phyloP scores from a whole-genome alignment of 2,797 vertebrate species.

The Lacerta agilis region DNA sequence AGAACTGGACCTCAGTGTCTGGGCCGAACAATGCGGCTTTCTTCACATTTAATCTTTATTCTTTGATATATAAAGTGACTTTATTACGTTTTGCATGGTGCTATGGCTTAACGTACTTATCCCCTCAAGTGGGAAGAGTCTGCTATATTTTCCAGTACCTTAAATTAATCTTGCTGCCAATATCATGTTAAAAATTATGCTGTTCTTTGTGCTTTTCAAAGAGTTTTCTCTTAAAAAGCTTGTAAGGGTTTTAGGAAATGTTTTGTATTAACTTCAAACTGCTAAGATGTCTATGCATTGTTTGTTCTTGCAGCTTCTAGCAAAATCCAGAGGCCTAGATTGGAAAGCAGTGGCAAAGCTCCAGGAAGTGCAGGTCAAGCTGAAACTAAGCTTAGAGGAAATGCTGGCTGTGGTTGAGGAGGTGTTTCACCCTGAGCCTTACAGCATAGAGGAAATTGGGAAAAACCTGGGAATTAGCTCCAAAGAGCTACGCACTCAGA shows the following conservation, averaged over 20 bases:
- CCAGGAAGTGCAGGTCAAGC: constrained; percentile 84
- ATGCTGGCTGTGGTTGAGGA: constrained; percentile 89
- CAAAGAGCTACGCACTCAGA: constrained; percentile 82
- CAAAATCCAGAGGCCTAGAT: constrained; percentile 83
- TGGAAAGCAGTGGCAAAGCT: constrained; percentile 81
- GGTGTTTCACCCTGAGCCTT: constrained; percentile 89
- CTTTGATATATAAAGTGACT: neutral
- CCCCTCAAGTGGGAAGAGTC: neutral
- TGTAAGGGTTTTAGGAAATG: constrained; percentile 34
- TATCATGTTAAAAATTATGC: neutral
- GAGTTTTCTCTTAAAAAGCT: constrained; percentile 13
- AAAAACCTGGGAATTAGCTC: constrained; percentile 83
- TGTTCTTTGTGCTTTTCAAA: neutral
- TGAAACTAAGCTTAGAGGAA: constrained; percentile 86
- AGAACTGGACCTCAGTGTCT: too few species aligned
- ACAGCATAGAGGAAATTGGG: constrained; percentile 91
- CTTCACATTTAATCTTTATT: neutral
- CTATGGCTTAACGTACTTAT: neutral
- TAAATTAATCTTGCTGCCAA: neutral
- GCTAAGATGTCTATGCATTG: constrained; percentile 29
- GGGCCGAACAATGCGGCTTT: neutral
- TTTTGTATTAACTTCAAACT: constrained; percentile 25
- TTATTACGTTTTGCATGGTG: neutral
- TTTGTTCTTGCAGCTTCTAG: constrained; percentile 85
- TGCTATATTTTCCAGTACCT: neutral